These are phyloP conservation scores for Hydractinia symbiolongicarpus DNA, from an alignment of 30 jellyfish, hydroid and myxozoan genomes.

Conservation along the genomic window DNA sequence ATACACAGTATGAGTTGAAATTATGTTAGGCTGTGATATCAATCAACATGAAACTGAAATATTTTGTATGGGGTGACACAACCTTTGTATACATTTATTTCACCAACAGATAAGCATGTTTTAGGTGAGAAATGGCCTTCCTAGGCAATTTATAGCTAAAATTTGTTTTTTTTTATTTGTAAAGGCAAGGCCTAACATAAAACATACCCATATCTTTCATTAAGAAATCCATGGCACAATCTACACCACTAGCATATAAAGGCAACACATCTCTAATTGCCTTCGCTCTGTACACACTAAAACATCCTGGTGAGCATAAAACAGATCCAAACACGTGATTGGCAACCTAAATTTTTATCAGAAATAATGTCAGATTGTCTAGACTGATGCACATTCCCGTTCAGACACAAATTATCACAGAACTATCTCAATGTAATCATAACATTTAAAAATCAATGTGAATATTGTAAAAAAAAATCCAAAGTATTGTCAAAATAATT, in stretches of 20 bases:
- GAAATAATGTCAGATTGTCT: not conserved
- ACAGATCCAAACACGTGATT: slow-evolving; percentile 90
- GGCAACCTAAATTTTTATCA: slow-evolving; percentile 64
- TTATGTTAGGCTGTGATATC: too few species aligned
- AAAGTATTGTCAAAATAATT: too few species aligned
- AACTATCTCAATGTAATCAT: too few species aligned
- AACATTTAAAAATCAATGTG: too few species aligned
- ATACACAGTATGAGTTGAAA: not conserved
- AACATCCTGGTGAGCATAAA: slow-evolving; percentile 94
- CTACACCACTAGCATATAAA: slow-evolving; percentile 67
- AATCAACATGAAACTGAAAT: too few species aligned
- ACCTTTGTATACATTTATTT: too few species aligned
- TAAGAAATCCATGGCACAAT: slow-evolving; percentile 82
- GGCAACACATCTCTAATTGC: slow-evolving; percentile 85
- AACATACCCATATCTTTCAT: slow-evolving; percentile 88
- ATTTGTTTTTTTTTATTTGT: not conserved
- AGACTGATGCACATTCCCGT: not conserved
- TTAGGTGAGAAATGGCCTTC: too few species aligned
- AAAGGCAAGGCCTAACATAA: not conserved
- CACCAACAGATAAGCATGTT: too few species aligned
- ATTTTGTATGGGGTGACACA: too few species aligned
- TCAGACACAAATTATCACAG: too few species aligned
- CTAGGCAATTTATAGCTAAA: too few species aligned
- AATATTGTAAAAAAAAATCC: too few species aligned
- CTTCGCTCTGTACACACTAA: slow-evolving; percentile 88